Percentiles rank a stretch among this genome's conserved stretches.
Evolutionary conservation across 1,140 invertebrate species (phyloP).

Genomic region (Calosoma granatense): DNA sequence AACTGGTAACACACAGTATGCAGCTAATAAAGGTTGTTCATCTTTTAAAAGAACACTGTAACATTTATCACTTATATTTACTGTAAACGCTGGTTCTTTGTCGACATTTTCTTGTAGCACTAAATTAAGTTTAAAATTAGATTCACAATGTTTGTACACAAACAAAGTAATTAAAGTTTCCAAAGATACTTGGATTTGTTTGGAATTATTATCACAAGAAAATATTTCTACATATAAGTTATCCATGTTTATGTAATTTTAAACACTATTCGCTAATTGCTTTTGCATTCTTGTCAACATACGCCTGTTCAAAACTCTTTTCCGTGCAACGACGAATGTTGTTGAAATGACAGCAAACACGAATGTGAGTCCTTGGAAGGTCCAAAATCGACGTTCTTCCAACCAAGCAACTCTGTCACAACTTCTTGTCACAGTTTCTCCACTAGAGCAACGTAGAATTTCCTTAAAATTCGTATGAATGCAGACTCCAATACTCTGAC

Average conservation of each 20-base stretch:
- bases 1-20: conserved; percentile 47
- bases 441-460: conserved; percentile 54
- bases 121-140: conserved; percentile 25
- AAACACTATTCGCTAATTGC: conserved; percentile 38
- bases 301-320: conserved; percentile 33
- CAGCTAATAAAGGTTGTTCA: conserved; percentile 32
- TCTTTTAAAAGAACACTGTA: conserved; percentile 18
- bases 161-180: conserved; percentile 35
- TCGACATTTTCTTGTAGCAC: conserved; percentile 16
- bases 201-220: conserved; percentile 1
- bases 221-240: conserved; percentile 16
- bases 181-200: conserved; percentile 24
- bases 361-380: conserved; percentile 69
- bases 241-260: conserved; percentile 28
- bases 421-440: conserved; percentile 56
- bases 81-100: conserved; percentile 13
- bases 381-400: conserved; percentile 70
- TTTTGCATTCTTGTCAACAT: conserved; percentile 38
- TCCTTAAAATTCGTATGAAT: conserved; percentile 60
- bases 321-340: conserved; percentile 26
- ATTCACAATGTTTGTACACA: conserved; percentile 35
- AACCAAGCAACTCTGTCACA: conserved; percentile 59
- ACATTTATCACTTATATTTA: conserved; percentile 21
- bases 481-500: conserved; percentile 58
- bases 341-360: conserved; percentile 50